Conservation (phyloP, 2,797 vertebrate genomes). For the Hemitrygon akajei region DNA sequence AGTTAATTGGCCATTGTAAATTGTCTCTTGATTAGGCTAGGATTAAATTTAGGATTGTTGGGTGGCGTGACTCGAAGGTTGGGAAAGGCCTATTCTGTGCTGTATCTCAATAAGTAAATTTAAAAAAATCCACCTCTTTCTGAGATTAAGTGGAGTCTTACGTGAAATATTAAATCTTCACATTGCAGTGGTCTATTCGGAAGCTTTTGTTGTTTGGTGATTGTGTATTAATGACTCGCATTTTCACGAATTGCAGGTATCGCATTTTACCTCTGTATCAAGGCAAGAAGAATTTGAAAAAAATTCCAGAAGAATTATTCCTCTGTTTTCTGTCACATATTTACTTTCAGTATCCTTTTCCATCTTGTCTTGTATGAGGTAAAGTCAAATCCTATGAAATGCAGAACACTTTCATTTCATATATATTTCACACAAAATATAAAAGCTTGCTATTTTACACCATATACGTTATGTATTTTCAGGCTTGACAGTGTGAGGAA, state of each 20-base stretch:
- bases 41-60: too few relatives aligned
- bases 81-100: too few relatives aligned
- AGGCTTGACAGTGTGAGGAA: constrained; percentile 69
- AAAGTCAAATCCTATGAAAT: constrained; percentile 41
- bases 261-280: constrained; percentile 69
- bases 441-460: background rate
- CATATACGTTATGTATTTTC: constrained; percentile 38
- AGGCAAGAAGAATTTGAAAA: constrained; percentile 72
- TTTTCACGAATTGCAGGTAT: constrained; percentile 53
- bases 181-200: background rate
- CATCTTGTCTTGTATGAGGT: constrained; percentile 69
- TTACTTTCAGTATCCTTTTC: constrained; percentile 66
- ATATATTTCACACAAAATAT: constrained; percentile 2
- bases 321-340: constrained; percentile 66
- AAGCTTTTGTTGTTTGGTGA: background rate
- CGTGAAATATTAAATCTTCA: background rate
- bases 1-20: too few relatives aligned
- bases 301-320: constrained; percentile 55
- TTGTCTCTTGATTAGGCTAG: too few relatives aligned
- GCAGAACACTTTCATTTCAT: background rate
- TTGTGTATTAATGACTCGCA: background rate
- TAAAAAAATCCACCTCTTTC: background rate
- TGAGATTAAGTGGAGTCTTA: too few relatives aligned
- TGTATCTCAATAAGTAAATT: too few relatives aligned
- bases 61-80: too few relatives aligned